Base-by-base conservation (phyloP, 2,888 invertebrate species). In the Parnassius apollo region DNA sequence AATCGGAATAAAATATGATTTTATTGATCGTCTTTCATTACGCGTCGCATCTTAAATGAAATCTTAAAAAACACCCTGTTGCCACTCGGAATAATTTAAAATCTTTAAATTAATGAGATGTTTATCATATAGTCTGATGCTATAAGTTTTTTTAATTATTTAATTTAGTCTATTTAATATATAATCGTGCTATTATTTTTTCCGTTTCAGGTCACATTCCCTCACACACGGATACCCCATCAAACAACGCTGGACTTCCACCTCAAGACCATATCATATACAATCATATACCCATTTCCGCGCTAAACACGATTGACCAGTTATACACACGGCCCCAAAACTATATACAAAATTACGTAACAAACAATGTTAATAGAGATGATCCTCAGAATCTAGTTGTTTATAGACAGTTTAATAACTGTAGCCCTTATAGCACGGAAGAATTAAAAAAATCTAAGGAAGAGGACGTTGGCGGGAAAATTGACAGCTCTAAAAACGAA, bases 361-460 rank as follows among this genome's bases (percentile, higher is more conserved):
- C 75, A 1, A 76, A 73, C 42, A 70, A 67, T 22, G 51, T 68
- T 3, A 63, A 58, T 35, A 71, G 86, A 54, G 88, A 89, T 42
- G 88, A 90, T 35, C 90, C 91, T 0, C 89, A 91, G 68, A 91
- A 91, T 55, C 69, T 91, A 71, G 89, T 91, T 2, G 68, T 91
- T 0, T 83, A 88, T 44, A 76, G 83, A 70, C 85, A 89, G 69
- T 88, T 79, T 62, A 86, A 88, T 0, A 86, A 83, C 67, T 42
- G 73, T 0, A 85, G 82, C 65, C 83, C 83, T 0, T 88, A 85
- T 64, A 42, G 59, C 9, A 65, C 72, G 7, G 86, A 83, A 1
- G 84, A 87, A 42, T 75, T 78, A 57, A 88, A 86, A 76, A 87
- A 88, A 65, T n/a, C 73, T 59, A 64, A 75, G 2, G 80, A 77